Conservation (phyloP, 2,888 invertebrate species). For the Petrolisthes cinctipes region DNA sequence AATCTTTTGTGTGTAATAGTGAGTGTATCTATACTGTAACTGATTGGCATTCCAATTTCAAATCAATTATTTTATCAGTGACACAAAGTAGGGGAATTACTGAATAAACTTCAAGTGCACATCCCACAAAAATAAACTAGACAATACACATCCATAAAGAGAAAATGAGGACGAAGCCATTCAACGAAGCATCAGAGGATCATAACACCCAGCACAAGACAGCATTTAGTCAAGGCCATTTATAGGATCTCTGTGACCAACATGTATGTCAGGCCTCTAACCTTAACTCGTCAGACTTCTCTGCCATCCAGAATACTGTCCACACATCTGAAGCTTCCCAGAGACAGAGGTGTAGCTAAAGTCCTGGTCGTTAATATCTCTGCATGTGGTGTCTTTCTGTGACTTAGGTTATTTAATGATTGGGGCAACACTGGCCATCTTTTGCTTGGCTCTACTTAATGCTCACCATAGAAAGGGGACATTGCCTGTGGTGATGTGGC, state of each 20-base stretch:
- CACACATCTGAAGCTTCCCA: background rate
- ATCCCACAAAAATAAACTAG: conserved; percentile 12
- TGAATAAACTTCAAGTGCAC: background rate
- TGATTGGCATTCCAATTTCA: no score
- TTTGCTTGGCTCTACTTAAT: no score
- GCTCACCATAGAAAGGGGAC: no score
- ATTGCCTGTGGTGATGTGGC: no score
- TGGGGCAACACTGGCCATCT: no score
- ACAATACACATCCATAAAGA: background rate
- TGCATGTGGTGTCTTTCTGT: no score
- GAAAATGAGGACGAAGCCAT: conserved; percentile 1
- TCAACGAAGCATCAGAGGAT: conserved; percentile 15
- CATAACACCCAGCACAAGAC: conserved; percentile 8
- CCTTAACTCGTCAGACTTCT: background rate
- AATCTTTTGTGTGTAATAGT: no score
- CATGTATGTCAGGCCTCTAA: background rate
- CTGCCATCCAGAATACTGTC: background rate
- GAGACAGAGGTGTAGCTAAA: background rate
- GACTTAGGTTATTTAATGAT: no score
- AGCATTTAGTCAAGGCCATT: background rate
- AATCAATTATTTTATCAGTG: no score
- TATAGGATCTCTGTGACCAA: background rate
- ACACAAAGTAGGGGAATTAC: no score
- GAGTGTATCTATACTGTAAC: no score
- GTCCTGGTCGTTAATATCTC: background rate